Percentiles rank a stretch among this genome's conserved stretches.
Conservation (phyloP, 2,888 invertebrate species). For the Acanthosepion lycidas region DNA sequence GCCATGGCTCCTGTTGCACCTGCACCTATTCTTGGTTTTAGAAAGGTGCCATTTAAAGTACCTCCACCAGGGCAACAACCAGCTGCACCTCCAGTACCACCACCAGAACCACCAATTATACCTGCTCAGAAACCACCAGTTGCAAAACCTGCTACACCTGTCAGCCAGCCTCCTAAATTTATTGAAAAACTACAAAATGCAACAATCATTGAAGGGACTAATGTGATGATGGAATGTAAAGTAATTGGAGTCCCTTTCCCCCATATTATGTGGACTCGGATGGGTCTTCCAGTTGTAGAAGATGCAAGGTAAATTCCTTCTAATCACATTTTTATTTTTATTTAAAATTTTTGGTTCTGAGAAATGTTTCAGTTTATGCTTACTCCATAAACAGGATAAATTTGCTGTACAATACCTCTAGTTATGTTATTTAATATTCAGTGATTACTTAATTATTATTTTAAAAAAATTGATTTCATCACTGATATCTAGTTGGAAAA, state of each 20-base stretch:
- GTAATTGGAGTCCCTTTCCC: slow-evolving; percentile 73
- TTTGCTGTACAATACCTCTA: too few relatives aligned
- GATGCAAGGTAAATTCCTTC: slow-evolving; percentile 66
- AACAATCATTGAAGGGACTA: slow-evolving; percentile 74
- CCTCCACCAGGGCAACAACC: slow-evolving; percentile 50
- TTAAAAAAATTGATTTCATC: too few relatives aligned
- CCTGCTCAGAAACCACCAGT: not conserved
- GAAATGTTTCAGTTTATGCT: too few relatives aligned
- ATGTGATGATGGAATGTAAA: slow-evolving; percentile 71
- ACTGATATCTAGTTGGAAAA: too few relatives aligned
- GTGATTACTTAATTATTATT: too few relatives aligned
- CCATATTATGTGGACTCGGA: slow-evolving; percentile 71
- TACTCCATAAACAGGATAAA: too few relatives aligned
- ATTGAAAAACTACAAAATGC: slow-evolving; percentile 66
- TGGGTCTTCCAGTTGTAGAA: slow-evolving; percentile 69
- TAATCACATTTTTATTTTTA: not conserved
- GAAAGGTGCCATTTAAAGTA: slow-evolving; percentile 49
- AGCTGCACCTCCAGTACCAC: slow-evolving; percentile 33
- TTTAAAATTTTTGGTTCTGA: not conserved
- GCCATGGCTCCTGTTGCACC: slow-evolving; percentile 45
- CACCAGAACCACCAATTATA: not conserved
- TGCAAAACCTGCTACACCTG: slow-evolving; percentile 53
- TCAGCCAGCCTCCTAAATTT: slow-evolving; percentile 65
- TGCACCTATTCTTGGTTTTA: slow-evolving; percentile 48
- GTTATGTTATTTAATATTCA: too few relatives aligned